phyloP scores from a whole-genome alignment of 2,888 invertebrate genomes.

The Seladonia tumulorum region DNA sequence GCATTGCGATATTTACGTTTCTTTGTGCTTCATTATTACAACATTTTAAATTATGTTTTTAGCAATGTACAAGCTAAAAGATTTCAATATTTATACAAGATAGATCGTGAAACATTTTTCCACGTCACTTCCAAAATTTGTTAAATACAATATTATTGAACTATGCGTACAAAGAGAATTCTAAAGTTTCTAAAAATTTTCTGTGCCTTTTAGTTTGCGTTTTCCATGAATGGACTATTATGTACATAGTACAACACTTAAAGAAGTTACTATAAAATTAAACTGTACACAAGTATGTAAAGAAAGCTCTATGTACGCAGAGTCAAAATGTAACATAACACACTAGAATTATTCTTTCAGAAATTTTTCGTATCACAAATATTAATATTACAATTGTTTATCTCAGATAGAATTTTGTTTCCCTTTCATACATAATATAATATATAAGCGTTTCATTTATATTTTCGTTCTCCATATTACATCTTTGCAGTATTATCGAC shows the following conservation, averaged over 20 bases:
- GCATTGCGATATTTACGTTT: constrained; percentile 73
- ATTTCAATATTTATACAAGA: constrained; percentile 67
- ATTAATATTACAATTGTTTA: constrained; percentile 73
- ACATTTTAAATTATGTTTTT: constrained; percentile 55
- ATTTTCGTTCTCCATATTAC: constrained; percentile 70
- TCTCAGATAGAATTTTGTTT: constrained; percentile 77
- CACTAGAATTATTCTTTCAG: constrained; percentile 59
- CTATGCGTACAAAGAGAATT: constrained; percentile 67
- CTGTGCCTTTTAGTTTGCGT: constrained; percentile 41
- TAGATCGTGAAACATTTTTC: constrained; percentile 40
- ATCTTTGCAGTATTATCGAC: constrained; percentile 72
- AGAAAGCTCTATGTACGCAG: constrained; percentile 63
- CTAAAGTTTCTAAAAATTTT: constrained; percentile 44
- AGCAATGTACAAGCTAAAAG: constrained; percentile 71
- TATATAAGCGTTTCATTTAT: constrained; percentile 80
- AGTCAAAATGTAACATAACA: constrained; percentile 56
- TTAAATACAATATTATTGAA: constrained; percentile 39
- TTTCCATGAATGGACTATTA: constrained; percentile 51
- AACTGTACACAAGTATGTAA: constrained; percentile 61
- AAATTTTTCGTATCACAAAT: constrained; percentile 77
- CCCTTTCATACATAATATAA: constrained; percentile 76
- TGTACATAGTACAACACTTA: constrained; percentile 56
- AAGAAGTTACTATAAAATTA: constrained; percentile 56
- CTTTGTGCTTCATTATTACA: constrained; percentile 56
- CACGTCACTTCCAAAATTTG: constrained; percentile 40